Base-by-base conservation (phyloP, 64 coral and sea anemone genomes). In the Pocillopora damicornis region DNA sequence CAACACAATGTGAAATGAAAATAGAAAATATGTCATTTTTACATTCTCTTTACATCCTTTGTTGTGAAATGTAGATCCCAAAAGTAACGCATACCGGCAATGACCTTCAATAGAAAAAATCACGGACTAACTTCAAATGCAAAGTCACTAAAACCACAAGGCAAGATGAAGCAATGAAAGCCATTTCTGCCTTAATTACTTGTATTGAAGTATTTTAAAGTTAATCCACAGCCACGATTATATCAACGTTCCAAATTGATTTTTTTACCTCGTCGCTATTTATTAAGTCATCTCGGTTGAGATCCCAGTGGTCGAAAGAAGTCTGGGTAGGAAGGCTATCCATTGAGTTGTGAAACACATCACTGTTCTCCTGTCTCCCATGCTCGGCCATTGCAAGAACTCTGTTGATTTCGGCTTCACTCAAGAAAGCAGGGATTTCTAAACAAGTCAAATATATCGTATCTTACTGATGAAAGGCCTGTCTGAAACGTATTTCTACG, bases 391-490 rank as follows among this genome's bases (percentile, higher is more conserved):
- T 17, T 8, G 78, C 35, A 13, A 92, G 76, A 76, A 92, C 83
- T 58, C 63, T 74, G 3, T 45, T 45, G 13, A 38, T 69, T 42
- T 92, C 90, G 15, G 25, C 76, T 51, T 78, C 90, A 66, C 22
- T 87, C 17, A 92, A 42, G 20, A 92, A 92, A 35, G 77, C 63
- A 26, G 83, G 83, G 58, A 92, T 92, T 87, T 92, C 90, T 92
- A 65, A 57, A n/a, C 15, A 72, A 18, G 9, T 12, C 30, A 23
- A 56, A 64, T 13, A 20, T 20, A 11, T 20, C 5, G 1, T 71
- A 7, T 71, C 25, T 10, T 25, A 7, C 30, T 30, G 30, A 30
- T n/a, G n/a, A 71, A n/a, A 71, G 16, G 61, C 25, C 9, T 51
- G 0, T 51, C 67, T 22, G 8, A 9, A n/a, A 71, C 16, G 22